Percentiles rank a stretch among this genome's conserved stretches.
Evolutionary conservation across 1,140 invertebrate species (phyloP).

Genomic region (Diabrotica virgifera): DNA sequence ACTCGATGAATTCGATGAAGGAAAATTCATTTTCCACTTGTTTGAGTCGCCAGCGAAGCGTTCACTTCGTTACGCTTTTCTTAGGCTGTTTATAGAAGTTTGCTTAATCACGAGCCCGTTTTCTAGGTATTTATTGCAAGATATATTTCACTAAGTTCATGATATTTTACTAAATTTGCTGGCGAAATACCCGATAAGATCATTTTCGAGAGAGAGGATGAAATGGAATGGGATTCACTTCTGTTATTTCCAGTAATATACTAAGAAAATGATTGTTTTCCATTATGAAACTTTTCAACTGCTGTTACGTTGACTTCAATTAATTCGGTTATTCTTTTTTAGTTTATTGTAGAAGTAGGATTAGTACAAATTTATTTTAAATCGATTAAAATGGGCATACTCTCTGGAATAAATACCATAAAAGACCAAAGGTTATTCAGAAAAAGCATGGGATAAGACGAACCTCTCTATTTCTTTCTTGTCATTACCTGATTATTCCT

Average conservation of each 20-base stretch:
- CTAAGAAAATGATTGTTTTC: slow-evolving; percentile 11
- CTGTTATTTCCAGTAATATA: slow-evolving; percentile 15
- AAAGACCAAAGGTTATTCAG: no score
- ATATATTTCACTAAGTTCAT: slow-evolving; percentile 17
- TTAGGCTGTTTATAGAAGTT: slow-evolving; percentile 34
- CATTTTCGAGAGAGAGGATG: slow-evolving; percentile 11
- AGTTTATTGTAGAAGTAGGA: no score
- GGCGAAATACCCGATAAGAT: slow-evolving; percentile 14
- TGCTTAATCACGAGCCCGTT: slow-evolving; percentile 32
- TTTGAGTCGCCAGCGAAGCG: slow-evolving; percentile 46
- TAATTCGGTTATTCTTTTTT: background rate
- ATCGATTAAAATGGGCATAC: no score
- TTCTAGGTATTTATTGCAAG: slow-evolving; percentile 31
- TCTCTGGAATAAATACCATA: no score
- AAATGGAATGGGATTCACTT: slow-evolving; percentile 3
- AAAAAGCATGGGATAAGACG: no score
- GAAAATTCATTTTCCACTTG: slow-evolving; percentile 51
- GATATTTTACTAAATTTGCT: slow-evolving; percentile 16
- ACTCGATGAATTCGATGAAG: slow-evolving; percentile 49
- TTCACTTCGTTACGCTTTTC: slow-evolving; percentile 34
- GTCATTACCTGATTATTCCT: no score
- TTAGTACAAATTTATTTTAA: no score
- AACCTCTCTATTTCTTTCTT: no score
- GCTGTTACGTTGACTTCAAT: slow-evolving; percentile 8
- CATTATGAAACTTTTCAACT: slow-evolving; percentile 18